phyloP scores from a whole-genome alignment of 2,113 vertebrate species.

The Erinaceus europaeus region DNA sequence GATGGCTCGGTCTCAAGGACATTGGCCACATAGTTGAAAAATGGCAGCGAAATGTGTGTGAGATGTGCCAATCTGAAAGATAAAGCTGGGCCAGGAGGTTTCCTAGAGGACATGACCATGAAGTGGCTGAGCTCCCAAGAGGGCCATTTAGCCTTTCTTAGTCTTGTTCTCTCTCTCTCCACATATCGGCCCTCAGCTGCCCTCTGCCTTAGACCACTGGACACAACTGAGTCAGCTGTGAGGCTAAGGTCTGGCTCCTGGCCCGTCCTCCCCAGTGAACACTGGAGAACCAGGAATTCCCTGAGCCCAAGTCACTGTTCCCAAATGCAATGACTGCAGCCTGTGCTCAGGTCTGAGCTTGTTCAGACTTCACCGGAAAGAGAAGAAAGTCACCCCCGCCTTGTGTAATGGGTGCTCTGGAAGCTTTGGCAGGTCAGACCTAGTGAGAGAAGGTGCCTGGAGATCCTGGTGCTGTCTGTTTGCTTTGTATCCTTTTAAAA shows the following conservation, averaged over 20 bases:
- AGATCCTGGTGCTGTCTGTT: background rate
- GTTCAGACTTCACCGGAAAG: background rate
- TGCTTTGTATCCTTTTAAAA: background rate
- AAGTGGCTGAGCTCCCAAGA: background rate
- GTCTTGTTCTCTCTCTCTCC: background rate
- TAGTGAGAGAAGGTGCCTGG: background rate
- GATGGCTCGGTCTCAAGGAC: background rate
- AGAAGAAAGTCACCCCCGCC: background rate
- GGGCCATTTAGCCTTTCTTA: background rate
- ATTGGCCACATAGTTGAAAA: background rate
- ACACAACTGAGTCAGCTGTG: background rate
- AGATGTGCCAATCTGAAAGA: background rate
- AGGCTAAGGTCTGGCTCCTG: background rate
- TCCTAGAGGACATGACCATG: background rate
- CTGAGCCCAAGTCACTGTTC: background rate
- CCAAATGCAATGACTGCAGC: background rate
- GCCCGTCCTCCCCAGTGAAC: background rate
- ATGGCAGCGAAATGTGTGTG: background rate
- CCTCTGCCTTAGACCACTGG: background rate
- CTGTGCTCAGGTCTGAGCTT: constrained; percentile 52
- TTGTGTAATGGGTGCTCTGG: background rate
- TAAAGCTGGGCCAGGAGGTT: background rate
- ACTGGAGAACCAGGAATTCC: background rate
- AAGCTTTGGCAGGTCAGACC: background rate
- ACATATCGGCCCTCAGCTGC: background rate